A percentile compares a stretch with the other conserved stretches of the same genome.
phyloP scores from a whole-genome alignment of 2,797 vertebrate genomes.

The Spheniscus humboldti region DNA sequence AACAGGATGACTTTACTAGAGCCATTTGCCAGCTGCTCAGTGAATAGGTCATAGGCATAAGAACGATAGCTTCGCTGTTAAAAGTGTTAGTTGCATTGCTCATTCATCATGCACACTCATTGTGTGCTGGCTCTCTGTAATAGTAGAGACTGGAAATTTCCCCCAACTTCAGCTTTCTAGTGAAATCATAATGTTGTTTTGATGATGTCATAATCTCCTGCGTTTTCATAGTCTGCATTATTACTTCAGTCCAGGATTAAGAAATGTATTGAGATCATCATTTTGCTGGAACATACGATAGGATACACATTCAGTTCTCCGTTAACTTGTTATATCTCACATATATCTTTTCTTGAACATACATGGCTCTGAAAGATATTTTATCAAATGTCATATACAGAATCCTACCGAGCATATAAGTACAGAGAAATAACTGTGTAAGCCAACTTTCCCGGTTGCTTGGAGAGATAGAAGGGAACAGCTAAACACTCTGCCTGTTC shows the following conservation, averaged over 20 bases:
- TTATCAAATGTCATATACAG: slow-evolving; percentile 26
- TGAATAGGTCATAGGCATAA: slow-evolving; percentile 62
- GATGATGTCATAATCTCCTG: background rate
- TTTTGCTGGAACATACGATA: background rate
- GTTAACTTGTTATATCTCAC: background rate
- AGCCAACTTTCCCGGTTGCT: slow-evolving; percentile 57
- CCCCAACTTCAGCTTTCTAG: background rate
- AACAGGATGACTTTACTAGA: slow-evolving; percentile 57
- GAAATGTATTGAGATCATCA: background rate
- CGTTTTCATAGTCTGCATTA: background rate
- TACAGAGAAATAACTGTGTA: slow-evolving; percentile 26
- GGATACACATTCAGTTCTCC: background rate
- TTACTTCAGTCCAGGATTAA: background rate
- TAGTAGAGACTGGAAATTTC: background rate
- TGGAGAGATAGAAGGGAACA: slow-evolving; percentile 51
- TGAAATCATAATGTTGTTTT: background rate
- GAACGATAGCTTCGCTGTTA: slow-evolving; percentile 25
- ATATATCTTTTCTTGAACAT: background rate
- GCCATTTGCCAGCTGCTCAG: slow-evolving; percentile 63
- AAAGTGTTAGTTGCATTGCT: slow-evolving; percentile 6
- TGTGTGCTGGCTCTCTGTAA: background rate
- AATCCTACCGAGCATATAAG: background rate
- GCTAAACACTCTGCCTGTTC: slow-evolving; percentile 61
- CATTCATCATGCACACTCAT: slow-evolving; percentile 20
- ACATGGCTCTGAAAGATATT: background rate